Conservation (phyloP, 2,797 vertebrate genomes). For the Danio kyathit region DNA sequence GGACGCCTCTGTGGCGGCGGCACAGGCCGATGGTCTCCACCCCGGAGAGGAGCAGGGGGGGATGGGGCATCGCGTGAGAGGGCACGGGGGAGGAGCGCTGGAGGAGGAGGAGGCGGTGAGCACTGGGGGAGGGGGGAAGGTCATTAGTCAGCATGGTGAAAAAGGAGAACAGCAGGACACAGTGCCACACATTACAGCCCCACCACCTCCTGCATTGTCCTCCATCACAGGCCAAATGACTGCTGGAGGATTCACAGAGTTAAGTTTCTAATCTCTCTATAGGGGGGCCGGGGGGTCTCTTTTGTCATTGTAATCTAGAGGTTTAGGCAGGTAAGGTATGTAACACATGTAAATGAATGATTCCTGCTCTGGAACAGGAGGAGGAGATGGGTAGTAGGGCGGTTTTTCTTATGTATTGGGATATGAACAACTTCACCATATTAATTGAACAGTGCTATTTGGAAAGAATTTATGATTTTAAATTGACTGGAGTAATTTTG, state of each 20-base stretch:
- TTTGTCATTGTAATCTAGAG: conserved; percentile 53
- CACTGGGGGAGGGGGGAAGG: conserved; percentile 58
- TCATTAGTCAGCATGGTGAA: conserved; percentile 70
- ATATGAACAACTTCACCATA: too few species aligned
- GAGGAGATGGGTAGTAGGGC: neutral
- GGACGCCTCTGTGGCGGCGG: conserved; percentile 54
- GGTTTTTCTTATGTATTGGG: too few species aligned
- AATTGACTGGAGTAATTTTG: too few species aligned
- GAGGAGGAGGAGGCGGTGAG: conserved; percentile 20
- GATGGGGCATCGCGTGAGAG: conserved; percentile 55
- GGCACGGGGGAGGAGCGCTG: conserved; percentile 31
- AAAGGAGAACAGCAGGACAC: conserved; percentile 66
- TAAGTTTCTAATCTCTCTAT: conserved; percentile 53
- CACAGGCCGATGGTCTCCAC: conserved; percentile 47
- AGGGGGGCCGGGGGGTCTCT: conserved; percentile 28
- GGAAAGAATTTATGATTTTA: too few species aligned
- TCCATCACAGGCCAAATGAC: conserved; percentile 49
- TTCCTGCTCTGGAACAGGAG: neutral
- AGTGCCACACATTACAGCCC: conserved; percentile 51
- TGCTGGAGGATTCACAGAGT: conserved; percentile 47
- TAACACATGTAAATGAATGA: conserved; percentile 36
- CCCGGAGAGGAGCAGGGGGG: conserved; percentile 38
- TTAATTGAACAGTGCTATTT: too few species aligned
- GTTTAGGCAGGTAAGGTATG: conserved; percentile 49
- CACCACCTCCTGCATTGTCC: conserved; percentile 53